Evolutionary conservation across 2,113 vertebrate genomes (phyloP).

Genomic region (Thermophis baileyi): DNA sequence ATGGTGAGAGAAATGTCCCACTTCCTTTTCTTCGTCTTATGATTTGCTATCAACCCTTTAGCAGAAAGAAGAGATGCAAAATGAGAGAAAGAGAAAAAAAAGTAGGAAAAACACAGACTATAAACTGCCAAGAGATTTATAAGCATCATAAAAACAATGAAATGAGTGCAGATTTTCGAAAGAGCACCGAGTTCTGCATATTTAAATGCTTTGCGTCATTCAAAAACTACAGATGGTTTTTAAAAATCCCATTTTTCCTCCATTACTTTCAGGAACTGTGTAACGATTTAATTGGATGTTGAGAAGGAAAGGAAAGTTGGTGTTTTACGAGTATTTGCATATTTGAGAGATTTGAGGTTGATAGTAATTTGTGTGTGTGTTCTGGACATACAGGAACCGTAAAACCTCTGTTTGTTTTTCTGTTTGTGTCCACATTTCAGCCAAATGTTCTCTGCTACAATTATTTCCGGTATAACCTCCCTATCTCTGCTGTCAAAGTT

Average conservation of each 20-base stretch:
- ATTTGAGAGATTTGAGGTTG: not conserved
- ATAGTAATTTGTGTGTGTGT: not conserved
- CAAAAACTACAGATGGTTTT: not conserved
- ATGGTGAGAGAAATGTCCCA: not conserved
- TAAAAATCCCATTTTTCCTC: not conserved
- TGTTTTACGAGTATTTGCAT: not conserved
- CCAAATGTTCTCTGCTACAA: not conserved
- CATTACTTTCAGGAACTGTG: not conserved
- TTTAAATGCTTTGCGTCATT: not conserved
- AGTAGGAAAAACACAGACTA: not conserved
- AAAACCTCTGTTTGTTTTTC: not conserved
- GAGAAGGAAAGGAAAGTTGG: not conserved
- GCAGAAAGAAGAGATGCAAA: not conserved
- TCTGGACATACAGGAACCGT: not conserved
- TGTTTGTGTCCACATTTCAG: not conserved
- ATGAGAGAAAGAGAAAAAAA: not conserved
- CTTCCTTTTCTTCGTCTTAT: not conserved
- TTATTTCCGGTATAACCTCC: not conserved
- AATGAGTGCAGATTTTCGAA: not conserved
- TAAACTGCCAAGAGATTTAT: not conserved
- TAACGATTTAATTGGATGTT: not conserved
- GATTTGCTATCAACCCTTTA: not conserved
- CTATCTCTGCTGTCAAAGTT: not conserved
- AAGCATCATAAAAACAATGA: not conserved
- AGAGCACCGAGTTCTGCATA: not conserved